phyloP scores from a whole-genome alignment of 2,888 invertebrate genomes.

The Linnaemya vulpina region DNA sequence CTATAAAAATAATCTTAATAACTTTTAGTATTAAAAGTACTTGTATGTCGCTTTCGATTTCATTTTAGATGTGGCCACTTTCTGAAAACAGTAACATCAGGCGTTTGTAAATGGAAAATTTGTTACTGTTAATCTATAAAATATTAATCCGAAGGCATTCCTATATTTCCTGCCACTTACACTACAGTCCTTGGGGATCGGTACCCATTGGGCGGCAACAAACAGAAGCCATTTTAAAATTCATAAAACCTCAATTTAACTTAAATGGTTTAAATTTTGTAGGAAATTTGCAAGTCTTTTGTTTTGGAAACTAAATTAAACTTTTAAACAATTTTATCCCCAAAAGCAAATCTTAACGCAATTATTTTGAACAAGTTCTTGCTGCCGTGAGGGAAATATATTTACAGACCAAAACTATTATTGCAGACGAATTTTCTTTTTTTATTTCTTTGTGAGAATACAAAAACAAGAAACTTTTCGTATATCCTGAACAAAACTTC shows the following conservation, averaged over 20 bases:
- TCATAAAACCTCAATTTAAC: background rate
- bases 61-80: background rate
- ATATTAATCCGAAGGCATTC: no score
- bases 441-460: background rate
- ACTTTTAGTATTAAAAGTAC: constrained; percentile 13
- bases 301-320: constrained; percentile 9
- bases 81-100: background rate
- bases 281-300: background rate
- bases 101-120: no score
- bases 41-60: background rate
- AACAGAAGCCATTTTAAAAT: background rate
- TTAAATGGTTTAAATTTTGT: background rate
- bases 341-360: constrained; percentile 15
- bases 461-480: constrained; percentile 30
- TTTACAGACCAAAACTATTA: constrained; percentile 37
- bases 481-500: constrained; percentile 39
- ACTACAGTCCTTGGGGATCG: no score
- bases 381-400: background rate
- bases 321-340: constrained; percentile 2
- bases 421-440: constrained; percentile 36
- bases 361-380: constrained; percentile 30
- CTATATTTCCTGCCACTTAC: no score
- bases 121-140: no score
- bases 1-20: constrained; percentile 48
- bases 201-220: background rate